Conservation (phyloP, 2,888 invertebrate species). For the Zootermopsis nevadensis region DNA sequence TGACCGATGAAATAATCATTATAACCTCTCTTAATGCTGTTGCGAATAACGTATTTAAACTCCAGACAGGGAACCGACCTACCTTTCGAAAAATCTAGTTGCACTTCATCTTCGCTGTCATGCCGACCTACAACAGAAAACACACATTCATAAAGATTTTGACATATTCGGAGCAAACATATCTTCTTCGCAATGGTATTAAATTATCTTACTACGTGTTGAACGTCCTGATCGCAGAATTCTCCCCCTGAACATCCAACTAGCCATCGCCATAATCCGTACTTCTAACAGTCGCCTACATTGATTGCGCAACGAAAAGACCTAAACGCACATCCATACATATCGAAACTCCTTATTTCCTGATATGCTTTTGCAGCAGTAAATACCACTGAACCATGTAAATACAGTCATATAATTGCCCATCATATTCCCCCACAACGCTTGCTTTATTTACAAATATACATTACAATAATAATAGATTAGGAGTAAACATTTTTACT, state of each 20-base stretch:
- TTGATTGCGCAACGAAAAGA: constrained; percentile 14
- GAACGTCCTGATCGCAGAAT: constrained; percentile 63
- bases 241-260: constrained; percentile 67
- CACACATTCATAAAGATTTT: constrained; percentile 46
- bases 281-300: constrained; percentile 2
- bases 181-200: constrained; percentile 45
- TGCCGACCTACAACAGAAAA: constrained; percentile 59
- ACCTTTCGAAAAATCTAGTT: constrained; percentile 68
- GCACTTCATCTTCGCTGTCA: constrained; percentile 71
- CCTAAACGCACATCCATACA: too few relatives aligned
- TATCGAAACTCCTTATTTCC: too few relatives aligned
- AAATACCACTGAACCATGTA: too few relatives aligned
- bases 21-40: not conserved
- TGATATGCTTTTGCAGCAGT: too few relatives aligned
- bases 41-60: constrained; percentile 53
- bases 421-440: too few relatives aligned
- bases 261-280: constrained; percentile 65
- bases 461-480: too few relatives aligned
- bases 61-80: constrained; percentile 50
- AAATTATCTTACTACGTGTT: constrained; percentile 64
- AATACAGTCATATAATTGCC: too few relatives aligned
- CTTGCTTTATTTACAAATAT: too few relatives aligned
- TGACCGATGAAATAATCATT: not conserved
- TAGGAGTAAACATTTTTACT: too few relatives aligned
- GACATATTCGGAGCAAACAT: constrained; percentile 50